Evolutionary conservation across 2,113 vertebrate genomes (phyloP), one percentile per base, ranked within the genome.

Genomic region (Phylloscopus trochiloides): DNA sequence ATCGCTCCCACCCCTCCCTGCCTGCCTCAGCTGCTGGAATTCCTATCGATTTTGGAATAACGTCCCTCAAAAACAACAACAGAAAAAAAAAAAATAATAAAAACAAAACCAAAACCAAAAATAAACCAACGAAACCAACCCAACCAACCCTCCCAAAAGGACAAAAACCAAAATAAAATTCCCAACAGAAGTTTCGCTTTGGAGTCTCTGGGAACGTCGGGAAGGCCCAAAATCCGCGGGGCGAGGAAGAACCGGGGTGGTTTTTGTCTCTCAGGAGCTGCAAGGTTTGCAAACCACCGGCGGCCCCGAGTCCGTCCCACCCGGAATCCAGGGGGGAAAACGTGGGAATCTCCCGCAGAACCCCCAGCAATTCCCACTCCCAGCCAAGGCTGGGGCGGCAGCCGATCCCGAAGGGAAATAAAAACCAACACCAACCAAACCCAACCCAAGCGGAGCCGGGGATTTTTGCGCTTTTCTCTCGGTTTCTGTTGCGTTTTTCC

Each of bases 121-220:
- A n/a, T 36, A 28, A 34, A 40, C 48, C 47, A 51, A 26, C 25
- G 3, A 26, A 28, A 28, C 10, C 7, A 34, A 91, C 84, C 52
- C 45, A 38, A 57, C 48, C 61, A 73, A 51, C 74, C 84, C 63
- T 76, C 81, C 81, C 47, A 38, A 71, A 90, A 32, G 71, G 20
- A 45, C 10, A 45, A 20, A 45, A 45, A 45, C 10, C 19, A 63
- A 91, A 85, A 65, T 76, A 65, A 11, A 58, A 52, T 87, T 83
- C 79, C 28, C 40, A 48, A 66, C 4, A 38, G 34, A 47, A 72
- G 63, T 79, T 89, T 78, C 26, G 4, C 58, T 91, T 68, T 40
- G 22, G 93, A 97, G 89, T 95, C 92, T 92, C 70, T 38, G 75
- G 87, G 92, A 92, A 90, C 72, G 17, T 88, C 2, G 1, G 88